Conservation (phyloP, 1,140 invertebrate species). For the Vanessa tameamea region DNA sequence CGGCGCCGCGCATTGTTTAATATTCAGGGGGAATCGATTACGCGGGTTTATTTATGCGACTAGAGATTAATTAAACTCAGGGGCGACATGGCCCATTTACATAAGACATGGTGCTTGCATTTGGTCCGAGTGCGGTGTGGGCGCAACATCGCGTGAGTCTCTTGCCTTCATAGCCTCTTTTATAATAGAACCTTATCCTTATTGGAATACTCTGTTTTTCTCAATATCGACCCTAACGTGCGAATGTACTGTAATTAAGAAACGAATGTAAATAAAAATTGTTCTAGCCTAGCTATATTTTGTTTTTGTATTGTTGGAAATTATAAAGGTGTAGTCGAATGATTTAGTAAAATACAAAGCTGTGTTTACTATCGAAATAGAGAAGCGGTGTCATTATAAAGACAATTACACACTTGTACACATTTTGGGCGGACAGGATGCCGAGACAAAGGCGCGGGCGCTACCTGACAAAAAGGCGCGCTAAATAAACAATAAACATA, state of each 20-base stretch:
- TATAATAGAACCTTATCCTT: constrained; percentile 15
- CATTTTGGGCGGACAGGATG: constrained; percentile 13
- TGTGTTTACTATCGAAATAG: neutral
- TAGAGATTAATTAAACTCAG: constrained; percentile 75
- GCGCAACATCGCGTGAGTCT: constrained; percentile 63
- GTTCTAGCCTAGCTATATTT: neutral
- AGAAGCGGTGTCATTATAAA: neutral
- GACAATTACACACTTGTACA: constrained; percentile 12
- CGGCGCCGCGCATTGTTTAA: constrained; percentile 59
- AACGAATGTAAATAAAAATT: constrained; percentile 18
- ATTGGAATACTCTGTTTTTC: constrained; percentile 2
- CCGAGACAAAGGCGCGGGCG: constrained; percentile 28
- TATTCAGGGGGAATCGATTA: constrained; percentile 67
- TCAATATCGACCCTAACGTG: constrained; percentile 6
- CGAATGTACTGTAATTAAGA: constrained; percentile 16
- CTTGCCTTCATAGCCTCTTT: constrained; percentile 21
- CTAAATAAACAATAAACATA: constrained; percentile 73
- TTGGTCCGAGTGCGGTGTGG: constrained; percentile 71
- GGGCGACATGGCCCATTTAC: constrained; percentile 72
- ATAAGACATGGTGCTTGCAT: constrained; percentile 76
- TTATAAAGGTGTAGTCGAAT: neutral
- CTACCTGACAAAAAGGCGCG: constrained; percentile 70
- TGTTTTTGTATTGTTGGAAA: neutral
- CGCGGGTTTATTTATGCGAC: constrained; percentile 72
- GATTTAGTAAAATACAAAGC: neutral